Base-by-base conservation (phyloP, 2,113 vertebrate genomes). In the Phylloscopus trochiloides region DNA sequence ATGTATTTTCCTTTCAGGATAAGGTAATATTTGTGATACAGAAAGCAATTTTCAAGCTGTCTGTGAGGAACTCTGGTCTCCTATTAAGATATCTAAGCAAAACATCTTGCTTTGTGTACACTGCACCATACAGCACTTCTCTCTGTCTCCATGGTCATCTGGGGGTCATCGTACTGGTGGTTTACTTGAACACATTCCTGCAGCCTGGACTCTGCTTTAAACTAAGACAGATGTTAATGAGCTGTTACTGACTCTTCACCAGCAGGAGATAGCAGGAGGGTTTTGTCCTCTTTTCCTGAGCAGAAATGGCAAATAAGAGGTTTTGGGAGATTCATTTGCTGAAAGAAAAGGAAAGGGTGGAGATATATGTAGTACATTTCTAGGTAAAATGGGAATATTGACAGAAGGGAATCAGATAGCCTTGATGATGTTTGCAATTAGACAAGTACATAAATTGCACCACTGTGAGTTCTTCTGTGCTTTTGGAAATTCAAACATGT, bases 161-260 rank as follows among this genome's bases (percentile, higher is more conserved):
- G 63, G 47, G 78, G 85, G 92, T 90, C 93, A 95, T 83, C 6
- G 0, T 45, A 6, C 40, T 63, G 47, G 8, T 95, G 55, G 67
- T 95, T 96, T 96, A 77, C 88, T 92, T 88, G 71, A 92, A 20
- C 1, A 3, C 85, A 86, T 96, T 96, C 85, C 59, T 92, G 55
- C 11, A 79, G 74, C 54, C 42, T 66, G 47, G 38, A 43, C 63
- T 66, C 28, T 76, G 20, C 75, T 93, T 82, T 86, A 88, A 92
- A 95, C 45, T 76, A 88, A 96, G 85, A 82, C 70, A 61, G 52
- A 90, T 94, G 75, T 85, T 96, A 96, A 85, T 85, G 45, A 94
- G 40, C 61, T 72, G 31, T 42, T 96, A 76, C 42, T 55, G 70
- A 28, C 45, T 88, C 29, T 52, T 73, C 71, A 92, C 20, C 71